Conservation (phyloP, 2,888 invertebrate species). For the Synanthedon andrenaeformis region DNA sequence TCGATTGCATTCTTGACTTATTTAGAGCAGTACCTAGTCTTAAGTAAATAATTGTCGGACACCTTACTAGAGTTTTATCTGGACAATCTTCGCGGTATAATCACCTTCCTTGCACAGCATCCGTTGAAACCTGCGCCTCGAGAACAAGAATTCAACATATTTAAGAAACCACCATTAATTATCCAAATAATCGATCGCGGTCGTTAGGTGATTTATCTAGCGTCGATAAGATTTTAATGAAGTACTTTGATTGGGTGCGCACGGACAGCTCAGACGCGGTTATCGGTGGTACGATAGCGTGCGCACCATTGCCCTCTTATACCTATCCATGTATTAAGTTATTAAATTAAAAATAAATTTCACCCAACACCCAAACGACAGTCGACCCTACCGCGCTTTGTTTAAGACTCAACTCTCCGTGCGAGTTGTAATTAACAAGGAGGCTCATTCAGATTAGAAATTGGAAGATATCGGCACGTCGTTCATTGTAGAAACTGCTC, state of each 20-base stretch:
- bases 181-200: constrained; percentile 68
- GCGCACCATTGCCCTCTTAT: constrained; percentile 56
- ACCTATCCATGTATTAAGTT: constrained; percentile 63
- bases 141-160: constrained; percentile 55
- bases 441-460: constrained; percentile 68
- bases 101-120: not conserved
- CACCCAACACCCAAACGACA: constrained; percentile 17
- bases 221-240: constrained; percentile 70
- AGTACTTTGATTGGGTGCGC: constrained; percentile 69
- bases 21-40: not conserved
- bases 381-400: constrained; percentile 21
- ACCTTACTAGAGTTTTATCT: not conserved
- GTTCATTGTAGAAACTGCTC: constrained; percentile 67
- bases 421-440: constrained; percentile 52
- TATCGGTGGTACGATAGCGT: constrained; percentile 55
- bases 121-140: constrained; percentile 31
- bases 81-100: not conserved
- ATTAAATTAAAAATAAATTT: constrained; percentile 64
- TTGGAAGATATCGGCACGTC: constrained; percentile 67
- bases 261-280: constrained; percentile 49
- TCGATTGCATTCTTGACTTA: not conserved
- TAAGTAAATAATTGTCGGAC: not conserved
- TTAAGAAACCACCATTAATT: constrained; percentile 63
- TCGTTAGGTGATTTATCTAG: constrained; percentile 69
- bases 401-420: constrained; percentile 23